Percentiles rank a stretch among this genome's conserved stretches.
These are phyloP conservation scores for Chiridota heheva DNA, from an alignment of 35 echinoderm and acorn worm species.

Conservation along the genomic window DNA sequence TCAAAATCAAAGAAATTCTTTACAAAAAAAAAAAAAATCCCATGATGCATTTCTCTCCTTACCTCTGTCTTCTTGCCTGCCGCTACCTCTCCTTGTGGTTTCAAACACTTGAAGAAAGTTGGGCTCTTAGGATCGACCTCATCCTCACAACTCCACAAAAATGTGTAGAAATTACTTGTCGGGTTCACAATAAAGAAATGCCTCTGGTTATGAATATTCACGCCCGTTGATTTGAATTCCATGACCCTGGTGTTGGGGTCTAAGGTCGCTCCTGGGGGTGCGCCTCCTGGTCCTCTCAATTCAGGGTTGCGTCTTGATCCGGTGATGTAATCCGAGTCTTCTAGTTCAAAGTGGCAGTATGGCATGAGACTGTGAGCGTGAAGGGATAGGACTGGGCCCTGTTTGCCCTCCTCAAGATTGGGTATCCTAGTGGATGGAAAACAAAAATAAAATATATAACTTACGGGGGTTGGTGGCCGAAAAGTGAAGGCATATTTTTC, in stretches of 20 bases:
- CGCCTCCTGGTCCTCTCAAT: constrained; percentile 86
- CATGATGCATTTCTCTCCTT: background rate
- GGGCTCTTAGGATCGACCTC: constrained; percentile 73
- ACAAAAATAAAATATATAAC: background rate
- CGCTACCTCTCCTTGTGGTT: constrained; percentile 57
- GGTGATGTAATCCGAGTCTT: constrained; percentile 98
- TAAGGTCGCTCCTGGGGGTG: constrained; percentile 88
- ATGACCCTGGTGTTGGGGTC: constrained; percentile 99
- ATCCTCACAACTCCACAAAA: constrained; percentile 96
- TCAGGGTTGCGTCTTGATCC: constrained; percentile 94
- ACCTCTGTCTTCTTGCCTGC: constrained; percentile 94
- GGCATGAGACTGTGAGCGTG: constrained; percentile 90
- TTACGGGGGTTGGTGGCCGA: no score
- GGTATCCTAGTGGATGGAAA: constrained; percentile 61
- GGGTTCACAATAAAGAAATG: constrained; percentile 96
- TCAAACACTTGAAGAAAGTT: constrained; percentile 68
- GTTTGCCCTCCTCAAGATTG: constrained; percentile 94
- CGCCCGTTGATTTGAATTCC: constrained; percentile 75
- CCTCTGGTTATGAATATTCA: constrained; percentile 73
- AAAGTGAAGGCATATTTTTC: background rate
- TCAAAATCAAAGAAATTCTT: background rate
- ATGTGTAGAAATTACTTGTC: constrained; percentile 66
- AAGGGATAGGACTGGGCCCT: constrained; percentile 81
- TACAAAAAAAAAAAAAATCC: background rate
- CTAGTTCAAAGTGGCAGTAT: constrained; percentile 99